Base-by-base conservation (phyloP, 2,113 vertebrate genomes). In the Ahaetulla prasina region DNA sequence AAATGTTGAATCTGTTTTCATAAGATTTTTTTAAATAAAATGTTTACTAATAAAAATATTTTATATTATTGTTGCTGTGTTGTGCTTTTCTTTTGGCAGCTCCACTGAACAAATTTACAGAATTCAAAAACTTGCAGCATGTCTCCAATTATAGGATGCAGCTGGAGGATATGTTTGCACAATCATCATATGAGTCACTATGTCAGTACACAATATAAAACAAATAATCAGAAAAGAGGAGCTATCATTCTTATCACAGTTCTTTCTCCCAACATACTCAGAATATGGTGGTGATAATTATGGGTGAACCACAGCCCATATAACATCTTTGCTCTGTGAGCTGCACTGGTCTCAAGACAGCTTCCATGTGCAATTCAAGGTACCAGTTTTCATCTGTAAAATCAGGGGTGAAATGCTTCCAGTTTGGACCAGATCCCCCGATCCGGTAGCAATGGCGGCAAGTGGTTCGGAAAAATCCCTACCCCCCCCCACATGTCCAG, bases 31-130 rank as follows among this genome's bases (percentile, higher is more conserved):
- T 89, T 7, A 5, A 85, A 1, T 54, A 8, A 91, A 92, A 8
- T 93, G n/a, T 45, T 74, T 90, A 43, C 23, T 14, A 96, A 95
- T 96, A 96, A 97, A 96, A 90, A 92, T 93, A 68, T 95, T 95
- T 89, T 90, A 2, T 93, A 27, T 23, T 5, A 0, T 27, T 93
- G 50, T 91, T 39, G 74, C 93, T 89, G 85, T 95, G 0, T 0
- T 80, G 23, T 47, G 10, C 0, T 0, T 85, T 47, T 86, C 14
- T 57, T 85, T 92, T 92, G 53, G 3, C 45, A 49, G 3, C 39
- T 8, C 35, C 50, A 30, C n/a, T 54, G 85, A 74, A 22, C 74
- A 80, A 80, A 39, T 22, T 80, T 39, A 16, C 35, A 80, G 68
- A 35, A 20, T 39, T 39, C 35, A 23, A 80, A 80, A 43, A 80